Evolutionary conservation across 2,797 vertebrate genomes (phyloP), one percentile per base, ranked within the genome.

Genomic region (Denticeps clupeoides): DNA sequence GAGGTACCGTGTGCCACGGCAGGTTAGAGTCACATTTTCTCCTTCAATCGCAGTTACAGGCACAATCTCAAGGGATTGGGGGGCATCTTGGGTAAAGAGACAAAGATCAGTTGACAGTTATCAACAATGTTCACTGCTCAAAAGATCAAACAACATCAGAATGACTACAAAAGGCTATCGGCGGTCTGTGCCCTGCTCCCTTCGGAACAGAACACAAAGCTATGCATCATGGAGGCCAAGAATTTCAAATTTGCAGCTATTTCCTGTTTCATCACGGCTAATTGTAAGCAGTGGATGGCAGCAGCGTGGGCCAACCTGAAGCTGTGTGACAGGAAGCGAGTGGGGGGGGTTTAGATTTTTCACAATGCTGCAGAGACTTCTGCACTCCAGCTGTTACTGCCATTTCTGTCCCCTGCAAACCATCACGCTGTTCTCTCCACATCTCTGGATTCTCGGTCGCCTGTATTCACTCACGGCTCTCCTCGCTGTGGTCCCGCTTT

Each of bases 1-100:
- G 47, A 90, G 77, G 71, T 87, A 92, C 44, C 75, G 87, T 33
- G 87, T 70, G 4, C 82, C 87, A n/a, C 66, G 57, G 66, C 92
- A 96, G 38, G 74, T 82, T 59, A 96, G 64, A 3, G 3, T 78
- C 25, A 85, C 47, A 0, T 90, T 51, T 0, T 71, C 74, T 3
- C 88, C 85, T 42, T 83, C 81, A 1, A 89, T 73, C 40, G 75
- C 78, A 2, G 23, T 60, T 48, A 1, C 55, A 28, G 84, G 75
- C 33, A 58, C 22, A n/a, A 72, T 67, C 51, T 50, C 48, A 16
- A 85, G 51, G 29, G 68, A 62, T 28, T 78, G 71, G 0, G 42
- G 1, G 3, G 68, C 59, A 70, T 82, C 85, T 86, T 22, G 21
- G 18, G 45, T 67, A 33, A 21, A 27, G 1, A 45, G 19, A 62